Percentiles rank a stretch among this genome's conserved stretches.
Conservation (phyloP, 2,797 vertebrate species). For the Gephyroberyx darwinii region DNA sequence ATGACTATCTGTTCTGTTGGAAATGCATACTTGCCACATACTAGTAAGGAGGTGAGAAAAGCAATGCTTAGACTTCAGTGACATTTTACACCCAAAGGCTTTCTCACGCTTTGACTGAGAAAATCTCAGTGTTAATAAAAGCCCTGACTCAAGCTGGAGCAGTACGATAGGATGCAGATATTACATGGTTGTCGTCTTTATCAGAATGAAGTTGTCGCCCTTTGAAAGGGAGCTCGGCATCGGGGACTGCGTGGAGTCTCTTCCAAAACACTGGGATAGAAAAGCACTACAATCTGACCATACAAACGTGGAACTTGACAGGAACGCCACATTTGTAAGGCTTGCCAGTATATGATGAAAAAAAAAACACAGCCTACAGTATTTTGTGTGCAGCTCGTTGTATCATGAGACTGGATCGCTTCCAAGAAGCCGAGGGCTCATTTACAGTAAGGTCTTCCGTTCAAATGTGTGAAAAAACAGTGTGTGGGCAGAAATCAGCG, state of each 20-base stretch:
- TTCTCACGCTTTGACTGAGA: not conserved
- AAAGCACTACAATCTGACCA: no score
- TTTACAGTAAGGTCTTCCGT: not conserved
- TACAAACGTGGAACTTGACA: no score
- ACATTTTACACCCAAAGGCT: not conserved
- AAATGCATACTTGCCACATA: not conserved
- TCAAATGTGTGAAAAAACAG: not conserved
- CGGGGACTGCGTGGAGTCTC: no score
- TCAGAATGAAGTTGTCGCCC: no score
- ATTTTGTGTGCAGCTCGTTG: no score
- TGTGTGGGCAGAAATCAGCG: not conserved
- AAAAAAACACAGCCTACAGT: no score
- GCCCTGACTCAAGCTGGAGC: not conserved
- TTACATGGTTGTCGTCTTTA: not conserved
- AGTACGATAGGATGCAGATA: not conserved
- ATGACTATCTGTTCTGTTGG: not conserved
- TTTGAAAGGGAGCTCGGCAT: not conserved
- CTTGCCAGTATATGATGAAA: no score
- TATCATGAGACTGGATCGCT: no score
- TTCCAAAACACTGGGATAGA: not conserved
- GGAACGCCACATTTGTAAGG: no score
- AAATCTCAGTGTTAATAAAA: conserved; percentile 4
- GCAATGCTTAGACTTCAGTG: not conserved
- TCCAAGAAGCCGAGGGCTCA: not conserved
- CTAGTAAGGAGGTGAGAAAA: not conserved